Conservation (phyloP, 2,797 vertebrate species). For the Petrocephalus sullivani region DNA sequence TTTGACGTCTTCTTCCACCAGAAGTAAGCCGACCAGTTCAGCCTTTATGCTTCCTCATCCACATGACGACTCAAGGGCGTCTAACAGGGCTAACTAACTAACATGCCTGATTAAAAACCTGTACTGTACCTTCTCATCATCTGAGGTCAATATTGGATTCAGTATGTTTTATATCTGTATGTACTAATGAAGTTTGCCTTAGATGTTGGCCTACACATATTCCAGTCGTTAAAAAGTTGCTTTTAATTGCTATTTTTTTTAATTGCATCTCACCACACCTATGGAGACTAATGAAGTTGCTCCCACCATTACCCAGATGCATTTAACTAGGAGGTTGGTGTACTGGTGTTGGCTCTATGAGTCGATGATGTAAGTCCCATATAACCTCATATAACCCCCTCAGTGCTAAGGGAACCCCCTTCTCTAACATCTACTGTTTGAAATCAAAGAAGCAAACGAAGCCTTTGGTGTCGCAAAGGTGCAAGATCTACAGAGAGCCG, state of each 20-base stretch:
- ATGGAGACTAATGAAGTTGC: not conserved
- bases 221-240: not conserved
- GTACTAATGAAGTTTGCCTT: not conserved
- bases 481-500: not conserved
- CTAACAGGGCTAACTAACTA: not conserved
- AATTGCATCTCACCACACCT: slow-evolving; percentile 1
- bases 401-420: not conserved
- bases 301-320: not conserved
- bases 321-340: not conserved
- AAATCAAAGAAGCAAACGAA: not conserved
- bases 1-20: not conserved
- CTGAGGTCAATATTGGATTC: not conserved
- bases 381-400: not conserved
- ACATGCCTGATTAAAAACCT: not conserved
- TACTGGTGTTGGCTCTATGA: not conserved
- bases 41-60: not conserved
- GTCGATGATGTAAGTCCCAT: not conserved
- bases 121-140: not conserved
- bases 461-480: not conserved
- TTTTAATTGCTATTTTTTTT: not conserved
- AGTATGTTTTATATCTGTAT: not conserved
- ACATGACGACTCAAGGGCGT: not conserved
- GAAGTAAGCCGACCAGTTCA: not conserved
- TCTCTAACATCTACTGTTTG: not conserved
- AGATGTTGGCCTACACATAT: not conserved